phyloP scores from a whole-genome alignment of 2,888 invertebrate genomes.

The Caradrina kadenii region DNA sequence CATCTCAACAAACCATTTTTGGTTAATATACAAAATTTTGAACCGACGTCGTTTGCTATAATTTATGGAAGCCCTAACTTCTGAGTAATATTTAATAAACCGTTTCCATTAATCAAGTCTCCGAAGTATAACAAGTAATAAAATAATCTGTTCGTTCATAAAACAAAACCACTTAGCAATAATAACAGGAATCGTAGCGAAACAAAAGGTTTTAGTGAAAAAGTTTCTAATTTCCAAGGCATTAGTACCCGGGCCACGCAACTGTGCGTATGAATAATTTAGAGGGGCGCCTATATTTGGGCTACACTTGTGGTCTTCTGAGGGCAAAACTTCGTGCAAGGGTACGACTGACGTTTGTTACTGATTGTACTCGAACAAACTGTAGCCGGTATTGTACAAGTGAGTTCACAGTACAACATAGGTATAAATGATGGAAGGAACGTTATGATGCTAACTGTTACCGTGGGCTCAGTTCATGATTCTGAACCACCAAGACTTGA shows the following conservation, averaged over 20 bases:
- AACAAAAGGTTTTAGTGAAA: conserved; percentile 65
- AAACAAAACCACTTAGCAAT: conserved; percentile 54
- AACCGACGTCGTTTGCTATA: background rate
- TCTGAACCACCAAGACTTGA: no score
- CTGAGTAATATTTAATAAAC: conserved; percentile 52
- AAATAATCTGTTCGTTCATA: conserved; percentile 45
- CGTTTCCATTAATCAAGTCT: conserved; percentile 36
- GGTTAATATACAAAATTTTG: conserved; percentile 8
- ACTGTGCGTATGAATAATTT: conserved; percentile 70
- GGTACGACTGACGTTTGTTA: conserved; percentile 36
- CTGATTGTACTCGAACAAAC: conserved; percentile 36
- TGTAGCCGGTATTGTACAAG: background rate
- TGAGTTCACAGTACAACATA: background rate
- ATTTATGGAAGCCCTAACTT: conserved; percentile 23
- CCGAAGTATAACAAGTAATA: conserved; percentile 37
- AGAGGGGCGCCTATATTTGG: conserved; percentile 57
- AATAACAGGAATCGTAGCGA: conserved; percentile 43
- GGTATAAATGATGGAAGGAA: no score
- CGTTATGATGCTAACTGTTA: no score
- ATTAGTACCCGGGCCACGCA: conserved; percentile 66
- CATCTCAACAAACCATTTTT: background rate
- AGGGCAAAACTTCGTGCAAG: conserved; percentile 59
- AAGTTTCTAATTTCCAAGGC: conserved; percentile 61
- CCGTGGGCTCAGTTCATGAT: no score
- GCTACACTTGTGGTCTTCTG: conserved; percentile 49